A percentile compares a stretch with the other conserved stretches of the same genome.
These are phyloP conservation scores for Epinephelus coioides DNA, from an alignment of 2,797 vertebrate genomes.

Conservation along the genomic window DNA sequence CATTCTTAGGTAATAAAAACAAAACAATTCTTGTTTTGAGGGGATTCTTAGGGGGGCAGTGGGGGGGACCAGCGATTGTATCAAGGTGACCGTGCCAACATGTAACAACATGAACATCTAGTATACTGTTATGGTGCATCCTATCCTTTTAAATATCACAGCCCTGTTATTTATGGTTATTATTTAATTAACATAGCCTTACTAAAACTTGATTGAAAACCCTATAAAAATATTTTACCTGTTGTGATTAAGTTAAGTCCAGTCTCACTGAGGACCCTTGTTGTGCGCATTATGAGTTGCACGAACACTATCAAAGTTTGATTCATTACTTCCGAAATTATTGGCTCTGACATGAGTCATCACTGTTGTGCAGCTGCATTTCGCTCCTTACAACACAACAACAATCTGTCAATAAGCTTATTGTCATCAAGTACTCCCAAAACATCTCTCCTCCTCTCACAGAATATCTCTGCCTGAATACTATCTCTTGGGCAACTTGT, in stretches of 20 bases:
- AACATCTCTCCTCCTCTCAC: not conserved
- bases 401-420: not conserved
- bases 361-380: not conserved
- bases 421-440: not conserved
- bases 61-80: no score
- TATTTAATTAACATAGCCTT: not conserved
- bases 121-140: not conserved
- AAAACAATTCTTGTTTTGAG: no score
- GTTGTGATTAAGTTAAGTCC: not conserved
- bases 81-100: no score
- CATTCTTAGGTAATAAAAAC: no score
- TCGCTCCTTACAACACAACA: not conserved
- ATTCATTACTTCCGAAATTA: not conserved
- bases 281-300: not conserved
- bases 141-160: not conserved
- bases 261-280: not conserved
- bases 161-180: not conserved
- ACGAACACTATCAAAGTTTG: not conserved
- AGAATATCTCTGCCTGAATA: not conserved
- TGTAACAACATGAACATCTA: not conserved
- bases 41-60: no score
- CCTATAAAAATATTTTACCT: not conserved
- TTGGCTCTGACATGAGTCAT: not conserved
- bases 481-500: not conserved
- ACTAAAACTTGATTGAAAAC: not conserved